Evolutionary conservation across 2,888 invertebrate species (phyloP), one percentile per base, ranked within the genome.

Genomic region (Deroplatys truncata): DNA sequence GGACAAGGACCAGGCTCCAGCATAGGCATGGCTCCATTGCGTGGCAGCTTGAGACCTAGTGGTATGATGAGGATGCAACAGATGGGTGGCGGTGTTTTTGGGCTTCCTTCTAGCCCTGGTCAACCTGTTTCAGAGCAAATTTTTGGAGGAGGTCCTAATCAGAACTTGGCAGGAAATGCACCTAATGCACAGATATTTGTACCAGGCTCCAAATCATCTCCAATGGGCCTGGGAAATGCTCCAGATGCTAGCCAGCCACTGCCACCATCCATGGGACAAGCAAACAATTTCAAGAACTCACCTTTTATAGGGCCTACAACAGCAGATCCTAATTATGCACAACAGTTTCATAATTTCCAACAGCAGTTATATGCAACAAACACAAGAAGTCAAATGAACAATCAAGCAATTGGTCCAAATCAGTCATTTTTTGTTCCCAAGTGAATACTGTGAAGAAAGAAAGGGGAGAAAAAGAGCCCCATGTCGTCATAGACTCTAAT

Each of bases 291-390:
- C 94, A 97, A 97, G 93, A 96, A 96, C 91, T 94, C 94, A 84
- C 95, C 96, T 8, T 98, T 97, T 93, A 96, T 97, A 90, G 97
- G 97, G 49, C 97, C 97, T 15, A 97, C 96, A 49, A 97, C 98
- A 90, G 96, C 97, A 86, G 98, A 98, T 94, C 97, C 98, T 25
- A 98, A 97, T 93, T 98, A 98, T 94, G 98, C 98, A 92, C 98
- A 98, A 93, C 98, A 98, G 95, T 98, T 97, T 94, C 98, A 98
- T 94, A 98, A 98, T 94, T 98, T 98, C 95, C 98, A 98, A 93
- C 98, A 98, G 93, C 98, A 98, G 94, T 94, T 98, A 92, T 98
- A 98, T 94, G 98, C 98, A 91, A 98, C 98, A 87, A 96, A 96
- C 91, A 96, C 97, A 84, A 95, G 97, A 91, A 96, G 95, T 93